A percentile compares a stretch with the other conserved stretches of the same genome.
phyloP scores from a whole-genome alignment of 2,888 invertebrate genomes.

The Andrena hattorfiana region DNA sequence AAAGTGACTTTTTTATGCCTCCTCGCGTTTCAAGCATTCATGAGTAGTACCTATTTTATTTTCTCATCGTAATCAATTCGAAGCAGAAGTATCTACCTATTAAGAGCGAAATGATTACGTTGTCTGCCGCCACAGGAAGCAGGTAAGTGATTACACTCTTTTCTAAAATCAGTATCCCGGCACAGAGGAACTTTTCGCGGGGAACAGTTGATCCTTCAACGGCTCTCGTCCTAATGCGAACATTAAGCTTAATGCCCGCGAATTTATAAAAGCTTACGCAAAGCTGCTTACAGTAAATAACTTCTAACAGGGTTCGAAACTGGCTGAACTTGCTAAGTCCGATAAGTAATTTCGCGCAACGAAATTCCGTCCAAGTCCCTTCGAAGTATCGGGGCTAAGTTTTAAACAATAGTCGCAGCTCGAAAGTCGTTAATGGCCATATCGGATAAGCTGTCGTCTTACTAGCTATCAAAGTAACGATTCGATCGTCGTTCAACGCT shows the following conservation, averaged over 20 bases:
- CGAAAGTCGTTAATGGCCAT: constrained; percentile 44
- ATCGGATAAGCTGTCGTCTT: constrained; percentile 29
- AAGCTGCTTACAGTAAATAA: constrained; percentile 67
- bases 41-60: background rate
- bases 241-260: constrained; percentile 50
- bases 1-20: background rate
- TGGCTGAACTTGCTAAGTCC: constrained; percentile 54
- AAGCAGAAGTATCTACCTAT: background rate
- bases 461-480: background rate
- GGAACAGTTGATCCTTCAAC: background rate
- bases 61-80: background rate
- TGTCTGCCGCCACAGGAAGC: background rate
- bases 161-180: background rate
- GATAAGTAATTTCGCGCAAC: constrained; percentile 53
- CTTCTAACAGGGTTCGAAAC: constrained; percentile 55
- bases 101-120: background rate
- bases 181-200: background rate
- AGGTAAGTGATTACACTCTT: constrained; percentile 10
- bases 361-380: constrained; percentile 45
- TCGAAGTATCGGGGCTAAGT: constrained; percentile 32
- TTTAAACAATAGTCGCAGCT: constrained; percentile 51
- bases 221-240: constrained; percentile 20
- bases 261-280: constrained; percentile 62
- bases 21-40: background rate
- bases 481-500: background rate